A percentile compares a stretch with the other conserved stretches of the same genome.
These are phyloP conservation scores for Dichetophora obliterata DNA, from an alignment of 2,888 invertebrate species.

Conservation along the genomic window DNA sequence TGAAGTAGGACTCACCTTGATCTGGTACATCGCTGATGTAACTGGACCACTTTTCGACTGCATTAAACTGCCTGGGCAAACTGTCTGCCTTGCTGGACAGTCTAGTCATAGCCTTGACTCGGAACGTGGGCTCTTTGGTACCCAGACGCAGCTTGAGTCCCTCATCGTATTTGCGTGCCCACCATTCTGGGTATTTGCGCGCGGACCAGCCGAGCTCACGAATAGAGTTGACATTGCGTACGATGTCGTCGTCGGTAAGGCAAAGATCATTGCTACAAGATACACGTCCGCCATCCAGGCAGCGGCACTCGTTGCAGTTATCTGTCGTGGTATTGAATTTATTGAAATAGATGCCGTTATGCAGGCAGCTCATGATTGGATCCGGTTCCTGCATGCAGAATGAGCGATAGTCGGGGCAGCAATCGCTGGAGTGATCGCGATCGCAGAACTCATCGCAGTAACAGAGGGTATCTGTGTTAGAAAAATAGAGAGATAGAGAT, in stretches of 20 bases:
- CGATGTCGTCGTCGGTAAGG: slow-evolving; percentile 79
- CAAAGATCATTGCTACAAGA: slow-evolving; percentile 81
- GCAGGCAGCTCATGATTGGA: slow-evolving; percentile 67
- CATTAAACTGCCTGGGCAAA: slow-evolving; percentile 82
- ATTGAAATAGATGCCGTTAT: slow-evolving; percentile 72
- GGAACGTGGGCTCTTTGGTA: slow-evolving; percentile 67
- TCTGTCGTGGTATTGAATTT: slow-evolving; percentile 72
- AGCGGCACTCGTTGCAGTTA: slow-evolving; percentile 83
- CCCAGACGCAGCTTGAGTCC: slow-evolving; percentile 84
- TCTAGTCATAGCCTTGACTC: slow-evolving; percentile 67
- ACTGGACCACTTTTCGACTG: slow-evolving; percentile 80
- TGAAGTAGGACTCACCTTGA: slow-evolving; percentile 74
- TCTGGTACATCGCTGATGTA: slow-evolving; percentile 79
- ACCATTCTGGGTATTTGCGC: slow-evolving; percentile 85
- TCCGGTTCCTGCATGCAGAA: slow-evolving; percentile 75
- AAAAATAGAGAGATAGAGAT: too few relatives aligned
- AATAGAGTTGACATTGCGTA: slow-evolving; percentile 76
- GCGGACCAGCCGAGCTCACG: slow-evolving; percentile 81
- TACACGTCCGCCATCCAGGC: slow-evolving; percentile 66
- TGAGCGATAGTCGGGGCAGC: slow-evolving; percentile 91
- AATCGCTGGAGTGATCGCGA: slow-evolving; percentile 78
- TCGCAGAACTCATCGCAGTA: slow-evolving; percentile 97
- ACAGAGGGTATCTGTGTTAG: slow-evolving; percentile 80
- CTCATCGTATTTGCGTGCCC: slow-evolving; percentile 84
- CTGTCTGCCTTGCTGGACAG: slow-evolving; percentile 59